Conservation (phyloP, 2,797 vertebrate species). For the Parambassis ranga region DNA sequence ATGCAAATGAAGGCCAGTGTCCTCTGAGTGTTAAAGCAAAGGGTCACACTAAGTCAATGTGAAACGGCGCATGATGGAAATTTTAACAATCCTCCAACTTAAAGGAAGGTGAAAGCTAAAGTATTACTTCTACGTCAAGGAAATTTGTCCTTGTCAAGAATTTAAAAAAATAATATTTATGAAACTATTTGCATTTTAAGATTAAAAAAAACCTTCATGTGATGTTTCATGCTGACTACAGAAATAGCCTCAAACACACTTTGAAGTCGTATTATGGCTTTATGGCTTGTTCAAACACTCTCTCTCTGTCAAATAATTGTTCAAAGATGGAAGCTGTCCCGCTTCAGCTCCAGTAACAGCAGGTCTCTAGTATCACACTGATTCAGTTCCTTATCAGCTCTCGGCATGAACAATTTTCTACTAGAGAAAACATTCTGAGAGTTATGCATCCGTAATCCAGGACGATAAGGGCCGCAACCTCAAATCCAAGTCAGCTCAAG, state of each 20-base stretch:
- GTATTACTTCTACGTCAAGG: constrained; percentile 2
- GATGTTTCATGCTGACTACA: constrained; percentile 48
- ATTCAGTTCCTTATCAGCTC: constrained; percentile 65
- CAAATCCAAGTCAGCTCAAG: constrained; percentile 19
- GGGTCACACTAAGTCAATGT: background rate
- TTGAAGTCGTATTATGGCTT: constrained; percentile 63
- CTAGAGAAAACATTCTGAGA: constrained; percentile 54
- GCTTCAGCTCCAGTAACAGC: constrained; percentile 62
- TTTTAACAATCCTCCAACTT: background rate
- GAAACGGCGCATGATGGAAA: constrained; percentile 30
- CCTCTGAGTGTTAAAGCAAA: constrained; percentile 4
- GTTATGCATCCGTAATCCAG: constrained; percentile 66
- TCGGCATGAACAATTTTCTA: constrained; percentile 62
- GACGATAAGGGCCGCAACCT: constrained; percentile 48
- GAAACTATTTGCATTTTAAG: constrained; percentile 50
- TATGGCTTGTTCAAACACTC: constrained; percentile 56
- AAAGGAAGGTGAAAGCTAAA: constrained; percentile 23
- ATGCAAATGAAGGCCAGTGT: constrained; percentile 16
- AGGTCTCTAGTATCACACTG: constrained; percentile 63
- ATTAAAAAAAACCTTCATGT: constrained; percentile 38
- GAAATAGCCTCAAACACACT: constrained; percentile 65
- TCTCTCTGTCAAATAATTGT: constrained; percentile 56
- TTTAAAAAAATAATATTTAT: constrained; percentile 23
- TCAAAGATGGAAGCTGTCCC: constrained; percentile 67
- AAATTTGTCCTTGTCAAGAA: constrained; percentile 43